Conservation (phyloP, 2,888 invertebrate species). For the Drosophila diplacantha region DNA sequence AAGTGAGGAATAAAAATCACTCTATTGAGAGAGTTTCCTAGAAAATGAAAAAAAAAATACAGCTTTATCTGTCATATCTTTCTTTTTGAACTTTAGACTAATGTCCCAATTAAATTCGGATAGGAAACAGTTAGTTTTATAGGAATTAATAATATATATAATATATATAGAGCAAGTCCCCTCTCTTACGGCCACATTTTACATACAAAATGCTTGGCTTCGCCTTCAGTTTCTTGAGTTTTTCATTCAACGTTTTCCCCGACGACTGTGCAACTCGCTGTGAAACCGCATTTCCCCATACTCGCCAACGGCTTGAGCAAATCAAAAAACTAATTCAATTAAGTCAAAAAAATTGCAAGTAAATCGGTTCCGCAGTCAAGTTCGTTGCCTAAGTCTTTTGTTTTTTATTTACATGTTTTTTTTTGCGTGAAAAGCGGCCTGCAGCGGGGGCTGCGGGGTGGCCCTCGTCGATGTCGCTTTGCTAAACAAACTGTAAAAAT, state of each 20-base stretch:
- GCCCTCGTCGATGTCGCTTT: slow-evolving; percentile 49
- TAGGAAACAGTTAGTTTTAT: not conserved
- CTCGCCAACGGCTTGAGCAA: not conserved
- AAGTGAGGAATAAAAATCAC: too few relatives aligned
- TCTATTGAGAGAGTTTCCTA: not conserved
- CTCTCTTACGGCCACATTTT: not conserved
- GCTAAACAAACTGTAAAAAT: slow-evolving; percentile 72
- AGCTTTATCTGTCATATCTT: too few relatives aligned
- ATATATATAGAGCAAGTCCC: not conserved
- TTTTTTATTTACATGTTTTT: slow-evolving; percentile 27
- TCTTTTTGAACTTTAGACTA: not conserved
- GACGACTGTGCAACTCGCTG: slow-evolving; percentile 1
- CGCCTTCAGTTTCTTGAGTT: not conserved
- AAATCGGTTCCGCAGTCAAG: slow-evolving; percentile 42
- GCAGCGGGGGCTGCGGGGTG: not conserved
- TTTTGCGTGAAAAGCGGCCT: slow-evolving; percentile 2
- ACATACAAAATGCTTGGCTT: not conserved
- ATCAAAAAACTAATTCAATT: slow-evolving; percentile 19
- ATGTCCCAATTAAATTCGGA: too few relatives aligned
- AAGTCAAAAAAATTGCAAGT: not conserved
- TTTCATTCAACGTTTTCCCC: not conserved
- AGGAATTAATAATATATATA: not conserved
- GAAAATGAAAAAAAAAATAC: not conserved
- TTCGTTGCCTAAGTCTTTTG: slow-evolving; percentile 73
- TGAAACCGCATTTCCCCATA: slow-evolving; percentile 24